Evolutionary conservation across 1,140 invertebrate genomes (phyloP).

Genomic region (Nymphalis io): DNA sequence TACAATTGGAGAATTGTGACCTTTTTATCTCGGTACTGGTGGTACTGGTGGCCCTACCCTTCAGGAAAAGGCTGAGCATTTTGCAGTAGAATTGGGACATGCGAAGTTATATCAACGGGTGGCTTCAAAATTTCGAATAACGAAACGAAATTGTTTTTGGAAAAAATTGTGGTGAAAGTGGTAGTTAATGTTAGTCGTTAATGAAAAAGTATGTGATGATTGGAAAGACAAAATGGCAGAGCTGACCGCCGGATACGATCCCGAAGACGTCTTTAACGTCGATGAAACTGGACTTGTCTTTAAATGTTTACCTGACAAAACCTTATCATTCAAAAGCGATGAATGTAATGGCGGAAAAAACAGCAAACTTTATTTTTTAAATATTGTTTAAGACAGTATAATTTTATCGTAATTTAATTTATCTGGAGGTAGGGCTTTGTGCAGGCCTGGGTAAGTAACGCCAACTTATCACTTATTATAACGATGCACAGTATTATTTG

Average conservation of each 20-base stretch:
- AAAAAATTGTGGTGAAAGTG: not conserved
- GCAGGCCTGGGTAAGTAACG: too few species aligned
- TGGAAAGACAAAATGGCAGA: constrained; percentile 39
- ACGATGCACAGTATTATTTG: too few species aligned
- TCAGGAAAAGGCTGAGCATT: constrained; percentile 57
- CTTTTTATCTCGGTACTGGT: too few species aligned
- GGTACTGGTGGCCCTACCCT: constrained; percentile 56
- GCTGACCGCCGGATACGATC: constrained; percentile 47
- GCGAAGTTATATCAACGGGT: constrained; percentile 40
- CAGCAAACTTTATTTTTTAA: constrained; percentile 75
- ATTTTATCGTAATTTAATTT: too few species aligned
- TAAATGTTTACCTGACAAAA: constrained; percentile 69
- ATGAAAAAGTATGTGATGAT: constrained; percentile 17
- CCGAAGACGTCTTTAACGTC: constrained; percentile 71
- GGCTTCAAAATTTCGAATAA: constrained; percentile 51
- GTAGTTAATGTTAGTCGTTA: too few species aligned
- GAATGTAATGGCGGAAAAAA: constrained; percentile 68
- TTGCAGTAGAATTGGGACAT: constrained; percentile 51
- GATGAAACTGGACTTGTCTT: constrained; percentile 55
- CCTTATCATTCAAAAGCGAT: constrained; percentile 63
- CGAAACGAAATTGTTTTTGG: constrained; percentile 37
- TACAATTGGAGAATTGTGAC: constrained; percentile 41
- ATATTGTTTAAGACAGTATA: constrained; percentile 28
- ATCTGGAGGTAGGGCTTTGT: too few species aligned
- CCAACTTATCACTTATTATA: too few species aligned